phyloP scores from a whole-genome alignment of 2,888 invertebrate species.

The Autographa gamma region DNA sequence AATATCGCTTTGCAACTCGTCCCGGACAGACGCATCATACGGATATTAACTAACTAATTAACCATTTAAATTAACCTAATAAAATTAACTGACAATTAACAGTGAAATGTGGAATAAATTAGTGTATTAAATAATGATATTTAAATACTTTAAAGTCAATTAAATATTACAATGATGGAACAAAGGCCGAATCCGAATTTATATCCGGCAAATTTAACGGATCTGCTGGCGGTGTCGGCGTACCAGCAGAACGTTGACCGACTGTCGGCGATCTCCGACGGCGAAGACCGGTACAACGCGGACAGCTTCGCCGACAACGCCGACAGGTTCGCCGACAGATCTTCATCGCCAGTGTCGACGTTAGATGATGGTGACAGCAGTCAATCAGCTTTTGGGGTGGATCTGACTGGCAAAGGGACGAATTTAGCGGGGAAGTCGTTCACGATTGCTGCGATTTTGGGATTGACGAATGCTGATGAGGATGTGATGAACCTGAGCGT shows the following conservation, averaged over 20 bases:
- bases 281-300: slow-evolving; percentile 70
- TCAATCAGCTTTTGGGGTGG: slow-evolving; percentile 81
- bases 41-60: slow-evolving; percentile 38
- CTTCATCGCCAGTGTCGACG: slow-evolving; percentile 79
- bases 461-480: slow-evolving; percentile 89
- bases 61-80: slow-evolving; percentile 58
- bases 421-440: slow-evolving; percentile 92
- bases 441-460: slow-evolving; percentile 96
- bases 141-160: slow-evolving; percentile 51
- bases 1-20: slow-evolving; percentile 70
- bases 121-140: slow-evolving; percentile 50
- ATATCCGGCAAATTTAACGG: slow-evolving; percentile 79
- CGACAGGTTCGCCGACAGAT: slow-evolving; percentile 67
- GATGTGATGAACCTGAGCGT: slow-evolving; percentile 89
- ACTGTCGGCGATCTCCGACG: slow-evolving; percentile 68
- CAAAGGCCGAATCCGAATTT: slow-evolving; percentile 71
- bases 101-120: slow-evolving; percentile 46
- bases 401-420: slow-evolving; percentile 82
- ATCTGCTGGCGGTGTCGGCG: slow-evolving; percentile 74
- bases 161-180: slow-evolving; percentile 77
- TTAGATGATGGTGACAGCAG: slow-evolving; percentile 80
- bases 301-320: slow-evolving; percentile 66
- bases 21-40: slow-evolving; percentile 66
- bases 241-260: slow-evolving; percentile 80
- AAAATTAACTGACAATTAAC: slow-evolving; percentile 58